Conservation (phyloP, 1,140 invertebrate species). For the Drosophila funebris region DNA sequence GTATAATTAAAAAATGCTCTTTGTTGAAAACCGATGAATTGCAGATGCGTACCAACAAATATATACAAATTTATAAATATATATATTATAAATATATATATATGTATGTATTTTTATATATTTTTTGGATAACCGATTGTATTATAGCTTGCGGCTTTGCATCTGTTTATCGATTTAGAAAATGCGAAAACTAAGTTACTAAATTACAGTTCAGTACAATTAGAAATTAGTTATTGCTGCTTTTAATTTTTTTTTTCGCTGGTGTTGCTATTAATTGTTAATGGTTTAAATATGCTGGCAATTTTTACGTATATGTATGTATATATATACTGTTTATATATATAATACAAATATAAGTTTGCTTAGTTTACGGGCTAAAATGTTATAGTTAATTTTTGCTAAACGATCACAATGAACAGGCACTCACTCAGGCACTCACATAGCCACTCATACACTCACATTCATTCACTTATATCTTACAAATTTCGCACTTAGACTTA, state of each 20-base stretch:
- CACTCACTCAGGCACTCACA: conserved; percentile 54
- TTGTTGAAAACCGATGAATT: conserved; percentile 25
- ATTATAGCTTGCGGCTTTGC: neutral
- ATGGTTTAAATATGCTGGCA: conserved; percentile 43
- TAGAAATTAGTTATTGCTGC: conserved; percentile 73
- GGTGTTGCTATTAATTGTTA: conserved; percentile 24
- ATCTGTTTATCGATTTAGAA: conserved; percentile 17
- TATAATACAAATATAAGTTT: conserved; percentile 66
- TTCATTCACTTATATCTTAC: conserved; percentile 62
- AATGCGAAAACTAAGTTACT: conserved; percentile 46
- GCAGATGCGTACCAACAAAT: neutral
- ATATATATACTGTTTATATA: conserved; percentile 33
- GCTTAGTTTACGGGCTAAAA: conserved; percentile 66
- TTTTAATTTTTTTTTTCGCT: conserved; percentile 6
- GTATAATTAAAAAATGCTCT: conserved; percentile 32
- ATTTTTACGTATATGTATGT: conserved; percentile 40
- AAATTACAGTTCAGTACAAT: conserved; percentile 53
- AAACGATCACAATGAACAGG: conserved; percentile 75
- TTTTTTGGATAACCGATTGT: neutral
- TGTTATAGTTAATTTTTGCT: conserved; percentile 79
- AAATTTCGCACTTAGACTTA: conserved; percentile 76
- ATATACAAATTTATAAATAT: neutral
- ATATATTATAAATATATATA: neutral
- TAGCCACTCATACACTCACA: conserved; percentile 26
- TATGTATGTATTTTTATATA: too few species aligned